Evolutionary conservation across 2,113 vertebrate genomes (phyloP), one percentile per base, ranked within the genome.

Genomic region (Indicator indicator): DNA sequence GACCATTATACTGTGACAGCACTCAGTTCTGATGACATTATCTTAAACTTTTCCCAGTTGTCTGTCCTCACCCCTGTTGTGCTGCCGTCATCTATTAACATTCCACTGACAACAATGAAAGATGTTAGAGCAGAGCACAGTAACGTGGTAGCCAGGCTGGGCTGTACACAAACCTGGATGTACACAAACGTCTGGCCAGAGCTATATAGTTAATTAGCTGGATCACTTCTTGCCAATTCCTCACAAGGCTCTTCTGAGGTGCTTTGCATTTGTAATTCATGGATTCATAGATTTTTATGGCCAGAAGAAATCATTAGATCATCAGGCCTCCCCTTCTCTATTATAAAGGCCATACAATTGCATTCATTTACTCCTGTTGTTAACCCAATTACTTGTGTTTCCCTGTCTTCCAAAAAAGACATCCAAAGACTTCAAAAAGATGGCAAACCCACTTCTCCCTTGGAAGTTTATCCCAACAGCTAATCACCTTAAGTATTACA

Each of bases 21-120:
- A 63, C 90, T 96, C 91, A 59, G 69, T 88, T 93, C 89, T 96
- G 96, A 94, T 96, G 96, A 95, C 95, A 96, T 95, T 97, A 96
- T 94, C 96, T 95, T 78, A 94, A 96, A 92, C 95, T 95, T 93
- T 94, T 97, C 96, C 79, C 93, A 88, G 91, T 96, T 96, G 96
- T 95, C 90, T 1, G 0, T 95, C 85, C 73, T 95, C 93, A 94
- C 91, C 91, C 96, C 96, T 69, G 95, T 96, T 95, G 95, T 97
- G 94, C 93, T 91, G 94, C 94, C 5, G 0, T 78, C 96, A 86
- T 83, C 90, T 90, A 96, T 96, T 97, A 97, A 97, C 93, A 97
- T 96, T 97, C 96, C 95, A 88, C 24, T 89, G 89, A 88, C 95
- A 93, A 93, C 95, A 97, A 93, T 88, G 89, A 78, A 94, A 90